Evolutionary conservation across 1,140 invertebrate species (phyloP).

Genomic region (Triops longicaudatus): DNA sequence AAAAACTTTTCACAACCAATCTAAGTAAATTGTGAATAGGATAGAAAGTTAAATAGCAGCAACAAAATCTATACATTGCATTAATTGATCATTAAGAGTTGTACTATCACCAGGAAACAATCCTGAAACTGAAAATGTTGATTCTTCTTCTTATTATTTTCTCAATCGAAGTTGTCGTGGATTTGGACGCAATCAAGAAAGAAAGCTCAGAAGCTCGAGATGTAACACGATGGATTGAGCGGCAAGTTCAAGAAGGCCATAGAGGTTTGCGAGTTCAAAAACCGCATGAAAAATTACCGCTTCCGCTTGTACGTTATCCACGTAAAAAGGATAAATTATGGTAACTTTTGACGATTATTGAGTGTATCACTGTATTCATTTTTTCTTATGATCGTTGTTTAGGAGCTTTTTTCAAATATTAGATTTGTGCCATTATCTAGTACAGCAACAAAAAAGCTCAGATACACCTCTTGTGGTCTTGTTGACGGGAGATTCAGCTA

Average conservation of each 20-base stretch:
- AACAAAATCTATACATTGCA: no score
- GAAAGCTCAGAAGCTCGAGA: constrained; percentile 63
- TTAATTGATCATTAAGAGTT: no score
- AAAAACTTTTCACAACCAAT: constrained; percentile 12
- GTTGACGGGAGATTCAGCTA: neutral
- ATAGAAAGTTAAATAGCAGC: constrained; percentile 11
- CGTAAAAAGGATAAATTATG: constrained; percentile 57
- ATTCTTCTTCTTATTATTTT: no score
- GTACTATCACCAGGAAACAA: neutral
- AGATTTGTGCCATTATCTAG: constrained; percentile 59
- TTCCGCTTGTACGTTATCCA: constrained; percentile 63
- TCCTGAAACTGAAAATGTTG: neutral
- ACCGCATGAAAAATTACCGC: constrained; percentile 59
- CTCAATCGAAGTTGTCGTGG: constrained; percentile 65
- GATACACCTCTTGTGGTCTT: neutral
- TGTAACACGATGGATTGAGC: constrained; percentile 83
- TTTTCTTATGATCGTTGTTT: constrained; percentile 30
- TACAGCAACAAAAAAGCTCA: constrained; percentile 42
- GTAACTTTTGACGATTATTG: constrained; percentile 35
- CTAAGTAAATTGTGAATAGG: neutral
- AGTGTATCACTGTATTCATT: neutral
- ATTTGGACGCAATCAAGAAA: constrained; percentile 76
- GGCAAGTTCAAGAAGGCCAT: constrained; percentile 72
- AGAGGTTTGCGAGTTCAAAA: constrained; percentile 70
- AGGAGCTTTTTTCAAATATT: constrained; percentile 58